Conservation (phyloP, 2,888 invertebrate genomes). For the Calameuta idolon region DNA sequence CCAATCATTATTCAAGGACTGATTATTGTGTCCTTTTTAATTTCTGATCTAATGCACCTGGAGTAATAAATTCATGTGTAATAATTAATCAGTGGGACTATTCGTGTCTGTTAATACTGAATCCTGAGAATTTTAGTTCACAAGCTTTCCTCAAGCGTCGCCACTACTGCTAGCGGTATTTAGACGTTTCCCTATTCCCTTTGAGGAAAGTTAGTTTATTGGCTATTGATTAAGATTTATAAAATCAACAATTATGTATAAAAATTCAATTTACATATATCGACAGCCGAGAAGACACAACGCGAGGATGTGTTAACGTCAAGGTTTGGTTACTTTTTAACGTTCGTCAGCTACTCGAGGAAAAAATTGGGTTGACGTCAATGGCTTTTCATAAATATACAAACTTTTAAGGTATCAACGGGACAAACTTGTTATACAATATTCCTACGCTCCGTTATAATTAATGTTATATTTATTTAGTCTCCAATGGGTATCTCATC, state of each 20-base stretch:
- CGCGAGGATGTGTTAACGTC: not conserved
- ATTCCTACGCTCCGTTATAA: not conserved
- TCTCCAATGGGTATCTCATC: not conserved
- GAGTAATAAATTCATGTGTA: not conserved
- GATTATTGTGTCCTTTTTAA: not conserved
- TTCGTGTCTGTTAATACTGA: not conserved
- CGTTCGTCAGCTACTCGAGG: not conserved
- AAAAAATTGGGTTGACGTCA: not conserved
- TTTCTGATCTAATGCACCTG: not conserved
- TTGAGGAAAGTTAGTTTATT: not conserved
- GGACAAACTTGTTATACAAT: not conserved
- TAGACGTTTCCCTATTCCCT: not conserved
- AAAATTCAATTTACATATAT: not conserved
- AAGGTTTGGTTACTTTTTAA: not conserved
- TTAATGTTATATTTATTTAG: not conserved
- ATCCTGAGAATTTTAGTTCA: not conserved
- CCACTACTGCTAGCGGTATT: not conserved
- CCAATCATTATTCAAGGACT: not conserved
- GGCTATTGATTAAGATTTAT: not conserved
- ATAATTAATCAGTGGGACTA: not conserved
- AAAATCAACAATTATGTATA: not conserved
- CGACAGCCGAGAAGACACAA: not conserved
- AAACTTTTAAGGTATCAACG: not conserved
- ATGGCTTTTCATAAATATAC: not conserved
- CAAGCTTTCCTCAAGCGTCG: not conserved